Evolutionary conservation across 2,113 vertebrate genomes (phyloP), one percentile per base, ranked within the genome.

Genomic region (Columba livia): DNA sequence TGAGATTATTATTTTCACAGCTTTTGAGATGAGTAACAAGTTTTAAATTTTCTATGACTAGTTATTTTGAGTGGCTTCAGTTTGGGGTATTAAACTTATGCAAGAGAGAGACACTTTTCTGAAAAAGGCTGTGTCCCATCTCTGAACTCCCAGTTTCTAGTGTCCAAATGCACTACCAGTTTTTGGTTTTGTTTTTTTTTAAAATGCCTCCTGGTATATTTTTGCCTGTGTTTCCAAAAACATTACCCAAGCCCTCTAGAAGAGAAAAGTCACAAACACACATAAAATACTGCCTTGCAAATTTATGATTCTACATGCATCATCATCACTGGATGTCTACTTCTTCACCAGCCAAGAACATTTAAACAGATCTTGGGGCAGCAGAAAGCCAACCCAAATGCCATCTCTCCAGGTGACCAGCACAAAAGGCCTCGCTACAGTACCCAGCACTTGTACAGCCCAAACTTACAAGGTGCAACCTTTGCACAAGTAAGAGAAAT

Each of bases 381-480:
- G 47, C 5, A 2, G 5, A 60, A 58, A 25, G 56, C 29, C 42
- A 71, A 64, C 4, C 4, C 65, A 81, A 66, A 74, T 11, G 25
- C n/a, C 57, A 24, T 34, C 84, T 66, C 51, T 38, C 51, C 60
- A 50, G 0, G 0, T 23, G 31, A 61, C 24, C 53, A 82, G 44
- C 36, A 54, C 21, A 25, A 11, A 32, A 74, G 32, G 14, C 26
- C 28, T 40, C 19, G 15, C 23, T 2, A 1, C 1, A 34, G 18
- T 4, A 53, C 11, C 14, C 8, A 6, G 34, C 1, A 4, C 50
- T 89, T 3, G 0, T 4, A 40, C 6, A 71, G 65, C 47, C 51
- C 21, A 36, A 0, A 1, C 10, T 57, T 64, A 15, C 36, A 66
- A 34, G 26, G 42, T 44, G 40, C 36, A 75, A 8, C 42, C 47